phyloP scores from a whole-genome alignment of 2,888 invertebrate genomes.

The Caprella mutica region DNA sequence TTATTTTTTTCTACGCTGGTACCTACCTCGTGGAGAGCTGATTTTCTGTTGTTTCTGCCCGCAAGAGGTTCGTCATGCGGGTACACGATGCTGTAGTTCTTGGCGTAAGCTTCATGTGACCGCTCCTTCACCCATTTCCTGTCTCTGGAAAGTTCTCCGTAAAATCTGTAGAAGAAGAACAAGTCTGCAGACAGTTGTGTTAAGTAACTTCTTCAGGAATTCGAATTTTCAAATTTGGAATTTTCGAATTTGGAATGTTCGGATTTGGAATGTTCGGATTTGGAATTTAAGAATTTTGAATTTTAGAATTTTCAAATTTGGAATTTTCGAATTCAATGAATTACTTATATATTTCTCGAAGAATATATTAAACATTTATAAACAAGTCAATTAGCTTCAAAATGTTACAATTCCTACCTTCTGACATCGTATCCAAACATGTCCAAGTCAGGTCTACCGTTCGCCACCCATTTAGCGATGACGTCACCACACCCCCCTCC shows the following conservation, averaged over 20 bases:
- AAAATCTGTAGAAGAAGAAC: no score
- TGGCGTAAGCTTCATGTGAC: conserved; percentile 79
- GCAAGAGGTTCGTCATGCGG: conserved; percentile 72
- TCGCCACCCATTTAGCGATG: conserved; percentile 69
- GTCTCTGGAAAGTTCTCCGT: conserved; percentile 40
- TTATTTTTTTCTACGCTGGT: no score
- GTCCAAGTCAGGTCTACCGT: conserved; percentile 68
- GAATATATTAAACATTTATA: background rate
- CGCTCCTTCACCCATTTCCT: conserved; percentile 65
- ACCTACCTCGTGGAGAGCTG: conserved; percentile 55
- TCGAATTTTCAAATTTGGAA: no score
- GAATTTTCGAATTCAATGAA: no score
- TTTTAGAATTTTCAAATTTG: no score
- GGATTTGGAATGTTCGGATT: no score
- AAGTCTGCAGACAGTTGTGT: no score
- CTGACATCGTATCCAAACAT: conserved; percentile 79
- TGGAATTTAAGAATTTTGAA: no score
- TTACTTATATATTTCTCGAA: background rate
- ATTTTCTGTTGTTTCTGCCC: conserved; percentile 58
- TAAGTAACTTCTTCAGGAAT: no score
- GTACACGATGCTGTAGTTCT: conserved; percentile 70
- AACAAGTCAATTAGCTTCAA: background rate
- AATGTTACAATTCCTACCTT: no score
- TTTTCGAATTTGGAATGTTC: no score
- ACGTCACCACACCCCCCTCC: conserved; percentile 77